These are phyloP conservation scores for Uropsilus gracilis DNA, from an alignment of 2,113 vertebrate genomes.

Conservation along the genomic window DNA sequence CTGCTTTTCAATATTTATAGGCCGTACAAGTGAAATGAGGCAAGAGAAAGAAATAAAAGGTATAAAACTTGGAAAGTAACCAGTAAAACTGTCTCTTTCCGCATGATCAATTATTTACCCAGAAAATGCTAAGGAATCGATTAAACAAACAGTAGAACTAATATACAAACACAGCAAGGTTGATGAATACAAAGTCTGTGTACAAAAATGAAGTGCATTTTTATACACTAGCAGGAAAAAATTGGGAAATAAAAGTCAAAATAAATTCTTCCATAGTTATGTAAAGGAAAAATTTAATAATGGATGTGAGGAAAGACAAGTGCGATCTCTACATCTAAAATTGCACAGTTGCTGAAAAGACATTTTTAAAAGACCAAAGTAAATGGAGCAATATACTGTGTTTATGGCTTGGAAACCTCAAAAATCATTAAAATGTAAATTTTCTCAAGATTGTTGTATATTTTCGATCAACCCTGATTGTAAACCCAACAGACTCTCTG, in stretches of 20 bases:
- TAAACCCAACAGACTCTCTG: neutral
- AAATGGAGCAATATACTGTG: neutral
- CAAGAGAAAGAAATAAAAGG: neutral
- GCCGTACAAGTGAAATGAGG: neutral
- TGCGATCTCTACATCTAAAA: neutral
- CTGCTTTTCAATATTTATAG: neutral
- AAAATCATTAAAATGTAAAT: neutral
- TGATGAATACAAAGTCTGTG: neutral
- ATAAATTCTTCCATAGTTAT: neutral
- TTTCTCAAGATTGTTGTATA: neutral
- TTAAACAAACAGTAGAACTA: neutral
- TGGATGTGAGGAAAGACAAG: neutral
- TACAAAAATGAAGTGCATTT: neutral
- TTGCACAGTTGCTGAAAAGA: neutral
- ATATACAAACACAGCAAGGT: neutral
- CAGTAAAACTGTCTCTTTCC: neutral
- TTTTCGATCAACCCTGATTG: neutral
- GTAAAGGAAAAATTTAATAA: neutral
- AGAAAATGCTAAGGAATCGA: neutral
- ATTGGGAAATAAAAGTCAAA: neutral
- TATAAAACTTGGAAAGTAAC: neutral
- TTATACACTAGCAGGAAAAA: neutral
- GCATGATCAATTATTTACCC: neutral
- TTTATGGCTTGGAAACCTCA: neutral
- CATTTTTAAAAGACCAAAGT: neutral